A percentile compares a stretch with the other conserved stretches of the same genome.
These are phyloP conservation scores for Calliphora vicina DNA, from an alignment of 1,140 invertebrate genomes.

Conservation along the genomic window DNA sequence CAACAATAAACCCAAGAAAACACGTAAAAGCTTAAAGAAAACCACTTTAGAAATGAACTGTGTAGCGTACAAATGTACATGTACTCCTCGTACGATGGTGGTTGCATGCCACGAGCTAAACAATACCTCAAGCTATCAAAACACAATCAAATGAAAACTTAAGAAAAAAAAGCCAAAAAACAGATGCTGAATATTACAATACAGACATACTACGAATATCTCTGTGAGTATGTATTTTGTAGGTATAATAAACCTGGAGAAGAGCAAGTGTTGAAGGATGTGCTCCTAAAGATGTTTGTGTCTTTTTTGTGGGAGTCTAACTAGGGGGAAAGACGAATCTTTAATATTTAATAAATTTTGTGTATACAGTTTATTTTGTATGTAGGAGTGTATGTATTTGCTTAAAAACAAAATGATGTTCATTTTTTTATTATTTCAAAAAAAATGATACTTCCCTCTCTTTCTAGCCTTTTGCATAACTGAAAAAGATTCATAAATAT, in stretches of 20 bases:
- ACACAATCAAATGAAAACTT: background rate
- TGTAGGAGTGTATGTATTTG: background rate
- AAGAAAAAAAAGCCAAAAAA: background rate
- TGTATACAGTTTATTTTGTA: slow-evolving; percentile 33
- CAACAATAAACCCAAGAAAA: background rate
- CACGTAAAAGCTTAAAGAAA: background rate
- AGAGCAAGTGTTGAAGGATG: slow-evolving; percentile 28
- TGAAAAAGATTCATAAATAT: slow-evolving; percentile 4
- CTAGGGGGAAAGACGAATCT: background rate
- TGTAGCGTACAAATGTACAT: background rate
- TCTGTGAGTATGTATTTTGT: too few species aligned
- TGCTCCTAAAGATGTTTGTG: background rate
- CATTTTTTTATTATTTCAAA: slow-evolving; percentile 14
- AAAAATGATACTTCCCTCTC: background rate
- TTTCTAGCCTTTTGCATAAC: background rate
- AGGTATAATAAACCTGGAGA: background rate
- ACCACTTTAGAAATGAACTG: background rate
- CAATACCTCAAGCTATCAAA: background rate
- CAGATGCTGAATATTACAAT: background rate
- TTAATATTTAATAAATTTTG: slow-evolving; percentile 17
- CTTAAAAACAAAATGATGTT: slow-evolving; percentile 31
- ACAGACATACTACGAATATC: background rate
- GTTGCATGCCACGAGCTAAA: slow-evolving; percentile 25
- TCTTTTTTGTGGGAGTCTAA: slow-evolving; percentile 10
- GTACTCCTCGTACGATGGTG: background rate